Base-by-base conservation (phyloP, 2,888 invertebrate species). In the Muscina levida region DNA sequence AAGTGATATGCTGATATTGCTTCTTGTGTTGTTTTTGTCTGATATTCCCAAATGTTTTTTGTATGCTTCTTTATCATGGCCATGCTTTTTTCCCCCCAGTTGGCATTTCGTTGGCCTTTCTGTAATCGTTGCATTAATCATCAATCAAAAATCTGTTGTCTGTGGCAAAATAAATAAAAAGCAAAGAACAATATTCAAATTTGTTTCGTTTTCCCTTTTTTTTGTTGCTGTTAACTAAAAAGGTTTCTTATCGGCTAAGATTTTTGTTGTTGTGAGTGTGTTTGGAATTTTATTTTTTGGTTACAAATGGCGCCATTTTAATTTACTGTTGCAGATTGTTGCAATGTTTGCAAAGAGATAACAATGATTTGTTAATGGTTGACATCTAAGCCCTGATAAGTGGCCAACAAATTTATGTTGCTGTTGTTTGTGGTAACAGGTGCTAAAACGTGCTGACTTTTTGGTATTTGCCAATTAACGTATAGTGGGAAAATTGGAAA, bases 291-390 rank as follows among this genome's bases (percentile, higher is more conserved):
- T 70, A 10, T 39, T 68, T 59, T 48, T 71, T 66, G 19, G 48
- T 68, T 72, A 51, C 67, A 75, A 81, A 81, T 81, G 81, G 81
- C 81, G 81, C 81, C 81, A 81, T 81, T 81, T 81, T 81, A 72
- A 81, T 81, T 81, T 72, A 56, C 71, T 62, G 62, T 57, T 59
- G 53, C 39, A 68, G 71, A 71, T 74, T 74, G 68, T 66, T 56
- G 53, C 62, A 22, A 56, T 44, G 46, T 59, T 37, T 72, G 57
- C 19, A 42, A 71, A 70, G 31, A 17, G 59, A 81, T 81, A 78
- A 78, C 48, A 81, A 72, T 81, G 78, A 81, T 81, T 81, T 81
- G 81, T 81, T 78, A 75, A 56, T 68, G 72, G 56, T 72, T 72
- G 78, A 68, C 77, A 67, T 74, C 39, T 62, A 74, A 57, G 56